phyloP scores from a whole-genome alignment of 2,113 vertebrate genomes.

The Leptobrachium leishanense region DNA sequence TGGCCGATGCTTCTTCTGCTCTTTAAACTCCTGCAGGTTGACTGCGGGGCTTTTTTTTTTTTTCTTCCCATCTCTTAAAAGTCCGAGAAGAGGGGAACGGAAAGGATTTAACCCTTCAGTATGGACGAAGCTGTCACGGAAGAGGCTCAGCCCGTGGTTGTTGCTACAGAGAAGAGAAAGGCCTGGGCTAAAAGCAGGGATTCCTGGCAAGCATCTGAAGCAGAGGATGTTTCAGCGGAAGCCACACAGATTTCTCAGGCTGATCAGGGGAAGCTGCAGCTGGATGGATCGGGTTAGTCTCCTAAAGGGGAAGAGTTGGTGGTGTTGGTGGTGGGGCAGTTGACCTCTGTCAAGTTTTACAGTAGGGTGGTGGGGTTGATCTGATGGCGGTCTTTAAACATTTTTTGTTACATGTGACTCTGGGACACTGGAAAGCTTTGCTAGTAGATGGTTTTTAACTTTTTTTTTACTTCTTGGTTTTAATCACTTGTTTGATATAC shows the following conservation, averaged over 20 bases:
- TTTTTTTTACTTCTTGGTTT: no score
- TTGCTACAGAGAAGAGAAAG: constrained; percentile 71
- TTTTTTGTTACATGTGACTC: no score
- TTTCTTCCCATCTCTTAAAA: not conserved
- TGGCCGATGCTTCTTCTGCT: constrained; percentile 50
- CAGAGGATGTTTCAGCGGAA: constrained; percentile 67
- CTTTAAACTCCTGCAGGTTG: constrained; percentile 48
- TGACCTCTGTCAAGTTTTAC: not conserved
- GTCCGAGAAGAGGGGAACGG: not conserved
- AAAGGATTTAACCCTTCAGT: constrained; percentile 7
- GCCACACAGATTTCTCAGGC: constrained; percentile 57
- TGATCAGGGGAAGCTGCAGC: constrained; percentile 54
- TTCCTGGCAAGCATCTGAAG: constrained; percentile 82
- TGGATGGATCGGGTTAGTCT: constrained; percentile 66
- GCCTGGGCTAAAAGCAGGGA: constrained; percentile 90
- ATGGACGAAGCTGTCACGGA: constrained; percentile 51
- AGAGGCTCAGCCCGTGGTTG: constrained; percentile 66
- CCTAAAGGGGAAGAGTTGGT: not conserved
- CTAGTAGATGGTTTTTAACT: no score
- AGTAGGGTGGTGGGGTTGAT: not conserved
- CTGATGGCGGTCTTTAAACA: no score
- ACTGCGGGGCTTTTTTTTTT: not conserved
- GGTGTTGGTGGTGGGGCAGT: no score
- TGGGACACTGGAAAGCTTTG: no score
- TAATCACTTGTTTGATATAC: no score